These are phyloP conservation scores for Neocrepidodera transversa DNA, from an alignment of 2,888 invertebrate species.

Conservation along the genomic window DNA sequence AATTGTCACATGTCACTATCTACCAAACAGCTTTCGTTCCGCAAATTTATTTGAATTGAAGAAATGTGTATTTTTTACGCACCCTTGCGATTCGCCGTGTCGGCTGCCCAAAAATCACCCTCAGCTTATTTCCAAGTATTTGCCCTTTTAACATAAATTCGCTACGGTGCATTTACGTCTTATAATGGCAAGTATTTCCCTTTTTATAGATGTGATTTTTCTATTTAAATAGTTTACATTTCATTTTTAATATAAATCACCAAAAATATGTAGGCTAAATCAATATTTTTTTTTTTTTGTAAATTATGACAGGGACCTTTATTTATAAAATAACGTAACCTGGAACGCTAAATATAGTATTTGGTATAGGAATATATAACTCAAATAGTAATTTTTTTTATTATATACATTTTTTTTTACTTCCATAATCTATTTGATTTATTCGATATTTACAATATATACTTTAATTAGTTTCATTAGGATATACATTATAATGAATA, in stretches of 20 bases:
- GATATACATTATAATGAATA: too few species aligned
- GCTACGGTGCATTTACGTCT: constrained; percentile 30
- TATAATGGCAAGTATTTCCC: constrained; percentile 19
- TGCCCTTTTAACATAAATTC: constrained; percentile 42
- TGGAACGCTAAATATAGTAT: too few species aligned
- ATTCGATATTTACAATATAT: too few species aligned
- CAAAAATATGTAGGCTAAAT: too few species aligned
- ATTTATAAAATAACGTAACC: too few species aligned
- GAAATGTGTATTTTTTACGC: constrained; percentile 51
- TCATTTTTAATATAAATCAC: not conserved
- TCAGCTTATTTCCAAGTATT: constrained; percentile 40
- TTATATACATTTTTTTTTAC: too few species aligned
- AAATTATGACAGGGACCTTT: too few species aligned
- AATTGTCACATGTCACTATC: constrained; percentile 54
- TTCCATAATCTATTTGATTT: too few species aligned
- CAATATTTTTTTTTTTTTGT: too few species aligned
- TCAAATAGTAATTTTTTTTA: too few species aligned
- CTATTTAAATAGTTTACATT: not conserved
- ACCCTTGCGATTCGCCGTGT: constrained; percentile 37
- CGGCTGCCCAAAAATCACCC: constrained; percentile 34
- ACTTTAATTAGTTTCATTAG: too few species aligned
- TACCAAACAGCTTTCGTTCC: constrained; percentile 39
- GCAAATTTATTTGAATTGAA: constrained; percentile 55
- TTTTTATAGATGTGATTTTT: constrained; percentile 9
- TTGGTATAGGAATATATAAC: too few species aligned